Conservation (phyloP, 2,888 invertebrate genomes). For the Hedya salicella region DNA sequence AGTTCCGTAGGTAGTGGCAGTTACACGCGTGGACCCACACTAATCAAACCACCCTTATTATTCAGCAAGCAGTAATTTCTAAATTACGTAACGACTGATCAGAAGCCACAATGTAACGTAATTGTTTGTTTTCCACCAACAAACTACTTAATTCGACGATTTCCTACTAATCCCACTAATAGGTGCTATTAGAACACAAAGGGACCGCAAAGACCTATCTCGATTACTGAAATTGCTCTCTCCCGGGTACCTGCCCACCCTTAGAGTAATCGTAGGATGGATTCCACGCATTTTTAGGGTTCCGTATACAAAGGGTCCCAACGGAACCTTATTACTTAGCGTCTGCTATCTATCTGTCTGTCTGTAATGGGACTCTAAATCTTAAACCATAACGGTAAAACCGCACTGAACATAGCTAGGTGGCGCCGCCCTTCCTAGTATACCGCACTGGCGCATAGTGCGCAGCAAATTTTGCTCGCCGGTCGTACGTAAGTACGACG, state of each 20-base stretch:
- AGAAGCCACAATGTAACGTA: constrained; percentile 38
- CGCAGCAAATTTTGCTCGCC: too few relatives aligned
- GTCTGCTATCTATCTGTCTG: too few relatives aligned
- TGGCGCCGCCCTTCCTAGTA: too few relatives aligned
- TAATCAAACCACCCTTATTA: constrained; percentile 11
- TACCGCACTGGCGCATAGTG: too few relatives aligned
- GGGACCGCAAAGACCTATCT: constrained; percentile 63
- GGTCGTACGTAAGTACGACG: too few relatives aligned
- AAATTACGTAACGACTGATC: constrained; percentile 34
- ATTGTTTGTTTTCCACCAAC: constrained; percentile 38
- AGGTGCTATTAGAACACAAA: constrained; percentile 49
- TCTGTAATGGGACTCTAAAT: too few relatives aligned
- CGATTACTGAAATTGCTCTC: constrained; percentile 78
- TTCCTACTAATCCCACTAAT: constrained; percentile 36
- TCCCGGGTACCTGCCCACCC: constrained; percentile 56
- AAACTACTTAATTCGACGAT: constrained; percentile 29
- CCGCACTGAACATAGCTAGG: too few relatives aligned
- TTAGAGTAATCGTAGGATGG: constrained; percentile 50
- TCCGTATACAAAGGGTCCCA: too few relatives aligned
- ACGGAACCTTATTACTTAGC: too few relatives aligned
- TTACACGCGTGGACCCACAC: background rate
- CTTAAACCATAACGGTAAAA: too few relatives aligned
- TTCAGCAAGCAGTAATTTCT: constrained; percentile 17
- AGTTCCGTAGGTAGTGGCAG: background rate
- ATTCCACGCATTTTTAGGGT: background rate